A percentile compares a stretch with the other conserved stretches of the same genome.
These are phyloP conservation scores for Halesus radiatus DNA, from an alignment of 1,140 invertebrate species.

Conservation along the genomic window DNA sequence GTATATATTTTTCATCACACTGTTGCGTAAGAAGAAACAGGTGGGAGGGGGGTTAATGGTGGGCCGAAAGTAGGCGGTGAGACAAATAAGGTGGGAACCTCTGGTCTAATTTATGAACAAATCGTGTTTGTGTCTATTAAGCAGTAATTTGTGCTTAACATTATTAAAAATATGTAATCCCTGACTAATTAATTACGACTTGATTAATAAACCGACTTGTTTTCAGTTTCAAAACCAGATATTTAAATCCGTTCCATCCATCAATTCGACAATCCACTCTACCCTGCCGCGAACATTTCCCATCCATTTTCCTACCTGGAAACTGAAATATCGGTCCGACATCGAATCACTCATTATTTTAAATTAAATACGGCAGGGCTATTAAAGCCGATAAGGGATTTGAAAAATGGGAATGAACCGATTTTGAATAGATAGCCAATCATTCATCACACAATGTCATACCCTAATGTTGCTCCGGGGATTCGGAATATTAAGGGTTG, in stretches of 20 bases:
- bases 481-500: slow-evolving; percentile 2
- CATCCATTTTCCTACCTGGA: not conserved
- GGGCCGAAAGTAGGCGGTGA: no score
- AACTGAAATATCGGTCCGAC: slow-evolving; percentile 8
- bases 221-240: not conserved
- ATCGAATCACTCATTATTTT: slow-evolving; percentile 32
- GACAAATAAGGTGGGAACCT: no score
- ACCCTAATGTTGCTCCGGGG: slow-evolving; percentile 20
- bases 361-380: slow-evolving; percentile 26
- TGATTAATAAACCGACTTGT: no score
- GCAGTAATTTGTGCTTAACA: no score
- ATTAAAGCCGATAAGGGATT: slow-evolving; percentile 39
- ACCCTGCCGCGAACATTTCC: not conserved
- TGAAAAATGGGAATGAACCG: slow-evolving; percentile 37
- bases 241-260: slow-evolving; percentile 14
- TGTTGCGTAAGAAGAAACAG: no score
- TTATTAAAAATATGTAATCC: no score
- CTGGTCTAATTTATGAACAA: no score
- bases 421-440: slow-evolving; percentile 16
- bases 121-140: no score
- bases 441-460: slow-evolving; percentile 31
- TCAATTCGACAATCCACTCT: not conserved
- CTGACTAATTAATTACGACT: no score
- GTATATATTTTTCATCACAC: no score
- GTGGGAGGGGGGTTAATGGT: no score